Conservation (phyloP, 2,113 vertebrate species). For the Hystrix cristata region DNA sequence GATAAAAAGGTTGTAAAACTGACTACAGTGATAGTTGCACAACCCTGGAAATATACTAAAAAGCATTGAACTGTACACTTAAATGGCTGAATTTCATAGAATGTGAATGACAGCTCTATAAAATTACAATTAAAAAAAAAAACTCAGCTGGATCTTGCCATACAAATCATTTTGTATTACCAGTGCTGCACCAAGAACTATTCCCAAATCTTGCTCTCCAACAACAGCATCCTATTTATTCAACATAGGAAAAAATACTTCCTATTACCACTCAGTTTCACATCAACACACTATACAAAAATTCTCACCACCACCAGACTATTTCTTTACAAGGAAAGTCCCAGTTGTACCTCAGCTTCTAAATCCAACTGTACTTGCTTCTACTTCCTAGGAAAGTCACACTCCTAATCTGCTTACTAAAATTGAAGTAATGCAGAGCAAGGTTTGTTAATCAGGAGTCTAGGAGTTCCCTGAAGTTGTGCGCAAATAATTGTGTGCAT, state of each 20-base stretch:
- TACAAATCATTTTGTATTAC: neutral
- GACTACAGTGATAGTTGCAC: neutral
- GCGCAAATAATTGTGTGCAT: neutral
- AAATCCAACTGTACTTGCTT: constrained; percentile 64
- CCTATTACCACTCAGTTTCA: constrained; percentile 51
- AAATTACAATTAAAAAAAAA: neutral
- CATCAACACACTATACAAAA: constrained; percentile 66
- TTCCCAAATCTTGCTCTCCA: constrained; percentile 23
- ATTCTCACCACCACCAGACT: constrained; percentile 79
- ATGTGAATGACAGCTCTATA: neutral
- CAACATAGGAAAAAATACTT: constrained; percentile 78
- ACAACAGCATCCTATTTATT: constrained; percentile 70
- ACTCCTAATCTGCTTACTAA: neutral
- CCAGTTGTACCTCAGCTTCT: constrained; percentile 45
- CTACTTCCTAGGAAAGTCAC: constrained; percentile 80
- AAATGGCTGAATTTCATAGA: neutral
- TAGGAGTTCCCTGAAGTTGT: neutral
- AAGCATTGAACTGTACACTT: neutral
- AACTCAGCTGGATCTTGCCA: neutral
- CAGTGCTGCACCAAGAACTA: neutral
- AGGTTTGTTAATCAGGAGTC: neutral
- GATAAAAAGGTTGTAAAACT: neutral
- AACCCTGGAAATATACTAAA: constrained; percentile 24
- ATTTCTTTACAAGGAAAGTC: constrained; percentile 76
- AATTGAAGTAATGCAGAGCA: neutral